phyloP scores from a whole-genome alignment of 1,140 invertebrate species.

The Pomacea maculata region DNA sequence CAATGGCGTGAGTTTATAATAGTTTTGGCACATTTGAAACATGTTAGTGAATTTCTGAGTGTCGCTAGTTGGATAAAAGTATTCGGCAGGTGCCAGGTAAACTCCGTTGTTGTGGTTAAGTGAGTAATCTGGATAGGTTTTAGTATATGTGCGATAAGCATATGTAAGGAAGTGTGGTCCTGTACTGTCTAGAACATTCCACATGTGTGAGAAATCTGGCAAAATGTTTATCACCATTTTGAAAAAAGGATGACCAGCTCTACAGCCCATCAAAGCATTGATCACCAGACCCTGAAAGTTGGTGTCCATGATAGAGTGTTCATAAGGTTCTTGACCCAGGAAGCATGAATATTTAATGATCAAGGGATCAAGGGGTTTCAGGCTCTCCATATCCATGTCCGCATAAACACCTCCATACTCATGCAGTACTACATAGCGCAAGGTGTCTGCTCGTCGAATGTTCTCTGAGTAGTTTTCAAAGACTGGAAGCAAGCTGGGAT shows the following conservation, averaged over 20 bases:
- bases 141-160: constrained; percentile 43
- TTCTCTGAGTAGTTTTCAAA: constrained; percentile 54
- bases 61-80: constrained; percentile 58
- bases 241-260: constrained; percentile 58
- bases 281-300: constrained; percentile 57
- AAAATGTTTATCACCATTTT: constrained; percentile 51
- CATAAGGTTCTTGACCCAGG: constrained; percentile 59
- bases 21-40: constrained; percentile 42
- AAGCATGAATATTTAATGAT: constrained; percentile 53
- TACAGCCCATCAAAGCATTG: constrained; percentile 61
- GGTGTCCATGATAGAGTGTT: constrained; percentile 56
- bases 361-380: constrained; percentile 51
- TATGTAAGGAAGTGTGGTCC: constrained; percentile 59
- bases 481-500: constrained; percentile 48
- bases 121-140: constrained; percentile 8
- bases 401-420: constrained; percentile 61
- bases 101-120: constrained; percentile 32
- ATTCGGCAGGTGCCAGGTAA: constrained; percentile 55
- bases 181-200: constrained; percentile 58
- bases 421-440: constrained; percentile 59
- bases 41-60: constrained; percentile 52
- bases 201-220: constrained; percentile 53
- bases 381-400: constrained; percentile 60
- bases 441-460: constrained; percentile 55
- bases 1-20: constrained; percentile 37